phyloP scores from a whole-genome alignment of 1,140 invertebrate genomes.

The Aphelenchoides fujianensis region DNA sequence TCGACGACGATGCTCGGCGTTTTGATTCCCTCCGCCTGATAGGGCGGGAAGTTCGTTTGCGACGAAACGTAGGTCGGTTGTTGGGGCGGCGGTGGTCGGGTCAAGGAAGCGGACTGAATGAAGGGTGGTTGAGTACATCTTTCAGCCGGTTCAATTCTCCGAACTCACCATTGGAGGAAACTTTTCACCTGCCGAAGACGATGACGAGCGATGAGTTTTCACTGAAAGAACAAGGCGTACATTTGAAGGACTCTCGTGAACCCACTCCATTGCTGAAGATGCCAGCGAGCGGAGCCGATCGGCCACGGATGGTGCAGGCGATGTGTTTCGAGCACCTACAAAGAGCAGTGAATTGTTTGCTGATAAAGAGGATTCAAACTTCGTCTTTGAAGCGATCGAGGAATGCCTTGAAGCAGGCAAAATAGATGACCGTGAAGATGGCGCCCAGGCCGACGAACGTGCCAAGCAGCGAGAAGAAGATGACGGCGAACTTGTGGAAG shows the following conservation, averaged over 20 bases:
- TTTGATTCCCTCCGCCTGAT: slow-evolving; percentile 26
- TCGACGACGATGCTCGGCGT: slow-evolving; percentile 24
- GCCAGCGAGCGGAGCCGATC: slow-evolving; percentile 36
- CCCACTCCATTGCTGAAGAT: slow-evolving; percentile 37
- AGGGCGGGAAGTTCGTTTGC: slow-evolving; percentile 7
- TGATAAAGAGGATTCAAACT: slow-evolving; percentile 12
- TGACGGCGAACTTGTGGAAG: slow-evolving; percentile 44
- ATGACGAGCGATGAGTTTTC: slow-evolving; percentile 33
- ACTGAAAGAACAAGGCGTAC: slow-evolving; percentile 27
- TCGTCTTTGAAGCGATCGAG: slow-evolving; percentile 35
- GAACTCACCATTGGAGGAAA: slow-evolving; percentile 32
- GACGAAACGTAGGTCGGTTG: slow-evolving; percentile 6
- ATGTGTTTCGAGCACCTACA: slow-evolving; percentile 41
- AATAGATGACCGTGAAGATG: slow-evolving; percentile 39
- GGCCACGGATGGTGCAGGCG: slow-evolving; percentile 41
- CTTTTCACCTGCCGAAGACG: slow-evolving; percentile 8
- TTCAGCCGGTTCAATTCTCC: slow-evolving; percentile 14
- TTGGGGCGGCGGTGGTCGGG: background rate
- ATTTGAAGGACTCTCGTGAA: slow-evolving; percentile 24
- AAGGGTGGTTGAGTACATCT: slow-evolving; percentile 7
- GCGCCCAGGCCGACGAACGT: slow-evolving; percentile 28
- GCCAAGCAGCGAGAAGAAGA: slow-evolving; percentile 41
- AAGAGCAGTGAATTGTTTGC: slow-evolving; percentile 5
- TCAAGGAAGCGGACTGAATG: slow-evolving; percentile 21
- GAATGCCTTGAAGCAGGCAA: slow-evolving; percentile 33